Base-by-base conservation (phyloP, 2,797 vertebrate species). In the Silurus aristotelis region DNA sequence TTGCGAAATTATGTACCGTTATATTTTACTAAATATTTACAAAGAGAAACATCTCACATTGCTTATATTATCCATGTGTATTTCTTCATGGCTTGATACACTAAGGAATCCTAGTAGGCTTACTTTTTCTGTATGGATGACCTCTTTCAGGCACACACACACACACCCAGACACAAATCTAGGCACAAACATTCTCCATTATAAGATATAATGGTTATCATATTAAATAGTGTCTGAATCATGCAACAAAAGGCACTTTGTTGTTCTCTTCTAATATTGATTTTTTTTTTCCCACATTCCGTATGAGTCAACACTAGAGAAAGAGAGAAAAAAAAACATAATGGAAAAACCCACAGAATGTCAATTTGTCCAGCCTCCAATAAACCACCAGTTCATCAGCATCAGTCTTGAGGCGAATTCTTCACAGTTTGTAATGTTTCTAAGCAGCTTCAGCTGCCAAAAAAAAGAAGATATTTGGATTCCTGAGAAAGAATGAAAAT, bases 341-440 rank as follows among this genome's bases (percentile, higher is more conserved):
- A 89, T 88, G 84, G 86, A 81, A 86, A 79, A 88, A 85, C 77
- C 84, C 88, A 87, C 84, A 71, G 64, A 86, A 88, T 87, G 80
- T 72, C 84, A 71, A 76, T 76, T 82, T 87, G 81, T 82, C 22
- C 80, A 64, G 27, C 82, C 55, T 83, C 84, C 83, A 61, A 83
- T 68, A 83, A 83, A 78, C 85, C 82, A 84, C 77, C 72, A 79
- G 84, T 73, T 81, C 73, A 85, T 85, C 83, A 86, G 70, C 67
- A 38, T 80, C 70, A 82, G 77, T 71, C 77, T 81, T 76, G 46
- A 22, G 82, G 83, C 63, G 58, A 55, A 80, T 64, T 78, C 73
- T 68, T 80, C 80, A 31, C 68, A 75, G 78, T 71, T 83, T 83
- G 60, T 38, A 80, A 87, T 15, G 83, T 55, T 80, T 83, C 48